These are phyloP conservation scores for Vanessa atalanta DNA, from an alignment of 1,140 invertebrate species.

Conservation along the genomic window DNA sequence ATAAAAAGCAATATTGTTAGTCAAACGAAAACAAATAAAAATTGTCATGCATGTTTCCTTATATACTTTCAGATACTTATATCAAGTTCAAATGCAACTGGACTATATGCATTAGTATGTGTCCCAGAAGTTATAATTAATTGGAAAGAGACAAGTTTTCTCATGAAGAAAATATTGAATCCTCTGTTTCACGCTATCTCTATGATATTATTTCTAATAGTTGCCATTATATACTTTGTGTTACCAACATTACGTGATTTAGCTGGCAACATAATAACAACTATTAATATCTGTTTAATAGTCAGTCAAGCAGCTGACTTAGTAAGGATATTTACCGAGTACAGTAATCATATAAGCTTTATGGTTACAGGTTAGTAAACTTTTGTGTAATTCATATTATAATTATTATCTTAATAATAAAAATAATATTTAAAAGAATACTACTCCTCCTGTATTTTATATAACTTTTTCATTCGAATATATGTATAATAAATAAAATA, in stretches of 20 bases:
- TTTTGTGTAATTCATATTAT: no score
- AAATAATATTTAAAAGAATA: no score
- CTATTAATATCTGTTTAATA: conserved; percentile 88
- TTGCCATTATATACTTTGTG: conserved; percentile 91
- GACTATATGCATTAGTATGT: conserved; percentile 88
- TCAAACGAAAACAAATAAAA: no score
- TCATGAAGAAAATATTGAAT: conserved; percentile 88
- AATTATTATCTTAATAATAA: no score
- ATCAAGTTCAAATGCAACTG: conserved; percentile 68
- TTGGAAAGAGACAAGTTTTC: conserved; percentile 86
- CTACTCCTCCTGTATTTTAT: no score
- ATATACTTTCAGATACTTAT: conserved; percentile 64
- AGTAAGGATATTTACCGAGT: conserved; percentile 89
- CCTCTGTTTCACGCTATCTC: conserved; percentile 87
- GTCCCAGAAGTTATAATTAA: conserved; percentile 84
- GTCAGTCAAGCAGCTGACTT: conserved; percentile 88
- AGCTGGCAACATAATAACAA: conserved; percentile 91
- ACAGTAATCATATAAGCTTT: conserved; percentile 89
- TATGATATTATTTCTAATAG: conserved; percentile 86
- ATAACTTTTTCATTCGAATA: no score
- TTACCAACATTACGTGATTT: conserved; percentile 91
- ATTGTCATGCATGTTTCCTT: neutral
- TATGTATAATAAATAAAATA: no score
- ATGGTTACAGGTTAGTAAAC: conserved; percentile 84
- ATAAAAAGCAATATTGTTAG: no score